Evolutionary conservation across 2,113 vertebrate species (phyloP).

Genomic region (Otus sunia): DNA sequence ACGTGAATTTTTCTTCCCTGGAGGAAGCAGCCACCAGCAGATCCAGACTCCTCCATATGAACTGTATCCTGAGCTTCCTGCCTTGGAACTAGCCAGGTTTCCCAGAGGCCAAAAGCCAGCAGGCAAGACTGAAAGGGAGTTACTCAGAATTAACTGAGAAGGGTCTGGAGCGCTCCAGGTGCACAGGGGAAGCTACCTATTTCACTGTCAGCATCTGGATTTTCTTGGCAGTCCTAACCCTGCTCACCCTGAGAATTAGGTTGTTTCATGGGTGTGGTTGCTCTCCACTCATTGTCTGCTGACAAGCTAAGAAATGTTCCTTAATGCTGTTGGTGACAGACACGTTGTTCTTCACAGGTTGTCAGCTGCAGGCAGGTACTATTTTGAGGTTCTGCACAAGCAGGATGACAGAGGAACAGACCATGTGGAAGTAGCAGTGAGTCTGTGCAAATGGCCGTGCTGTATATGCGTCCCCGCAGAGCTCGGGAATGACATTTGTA

Average conservation of each 20-base stretch:
- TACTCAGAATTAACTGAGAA: not conserved
- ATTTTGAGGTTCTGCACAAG: slow-evolving; percentile 94
- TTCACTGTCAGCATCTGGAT: not conserved
- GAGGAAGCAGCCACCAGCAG: not conserved
- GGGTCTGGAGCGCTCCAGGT: not conserved
- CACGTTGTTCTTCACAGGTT: slow-evolving; percentile 72
- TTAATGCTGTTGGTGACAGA: not conserved
- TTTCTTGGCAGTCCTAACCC: not conserved
- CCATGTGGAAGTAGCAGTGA: slow-evolving; percentile 92
- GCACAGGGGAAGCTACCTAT: not conserved
- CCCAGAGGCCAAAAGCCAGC: not conserved
- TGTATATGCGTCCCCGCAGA: accelerated
- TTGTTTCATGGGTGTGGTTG: not conserved
- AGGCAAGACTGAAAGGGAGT: not conserved
- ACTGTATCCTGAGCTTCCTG: not conserved
- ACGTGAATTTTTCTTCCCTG: not conserved
- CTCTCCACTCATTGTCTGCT: not conserved
- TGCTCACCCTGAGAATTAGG: not conserved
- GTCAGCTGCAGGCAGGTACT: slow-evolving; percentile 80
- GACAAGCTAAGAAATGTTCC: not conserved
- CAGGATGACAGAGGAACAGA: slow-evolving; percentile 86
- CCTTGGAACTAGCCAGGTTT: not conserved
- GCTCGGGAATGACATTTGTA: not conserved
- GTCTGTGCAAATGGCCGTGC: not conserved
- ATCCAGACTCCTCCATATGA: not conserved